These are phyloP conservation scores for Palythoa heliodiscus DNA, from an alignment of 92 coral and sea anemone genomes.

Conservation along the genomic window DNA sequence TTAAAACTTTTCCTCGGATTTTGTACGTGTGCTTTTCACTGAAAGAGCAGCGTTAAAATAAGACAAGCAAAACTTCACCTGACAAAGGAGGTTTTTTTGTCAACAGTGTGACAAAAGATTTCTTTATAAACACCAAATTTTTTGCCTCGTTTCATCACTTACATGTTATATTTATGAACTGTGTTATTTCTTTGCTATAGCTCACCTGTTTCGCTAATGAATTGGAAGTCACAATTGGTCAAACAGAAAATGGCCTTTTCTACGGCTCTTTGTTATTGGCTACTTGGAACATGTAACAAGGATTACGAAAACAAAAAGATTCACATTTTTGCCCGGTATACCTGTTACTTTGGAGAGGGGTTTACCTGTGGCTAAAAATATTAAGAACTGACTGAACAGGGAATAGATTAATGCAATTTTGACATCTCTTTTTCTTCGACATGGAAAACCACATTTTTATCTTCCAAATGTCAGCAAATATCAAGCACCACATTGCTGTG, in stretches of 20 bases:
- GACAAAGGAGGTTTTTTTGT: slow-evolving; percentile 50
- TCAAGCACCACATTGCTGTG: not conserved
- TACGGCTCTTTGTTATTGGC: slow-evolving; percentile 66
- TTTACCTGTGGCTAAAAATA: slow-evolving; percentile 30
- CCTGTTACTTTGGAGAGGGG: slow-evolving; percentile 52
- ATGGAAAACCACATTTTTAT: not conserved
- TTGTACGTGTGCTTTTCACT: slow-evolving; percentile 32
- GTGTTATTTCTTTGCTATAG: slow-evolving; percentile 58
- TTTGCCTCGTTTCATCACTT: slow-evolving; percentile 53
- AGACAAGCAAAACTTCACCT: slow-evolving; percentile 14
- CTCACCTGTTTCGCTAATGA: slow-evolving; percentile 76
- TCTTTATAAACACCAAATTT: slow-evolving; percentile 62
- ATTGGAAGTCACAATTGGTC: slow-evolving; percentile 69
- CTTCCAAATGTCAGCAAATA: not conserved
- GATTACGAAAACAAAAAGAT: slow-evolving; percentile 13
- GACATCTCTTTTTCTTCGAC: not conserved
- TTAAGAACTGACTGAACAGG: not conserved
- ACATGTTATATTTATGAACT: slow-evolving; percentile 84
- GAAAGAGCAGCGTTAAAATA: slow-evolving; percentile 15
- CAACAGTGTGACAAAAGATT: slow-evolving; percentile 80
- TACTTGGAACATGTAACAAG: slow-evolving; percentile 32
- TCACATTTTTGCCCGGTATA: slow-evolving; percentile 41
- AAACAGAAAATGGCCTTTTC: slow-evolving; percentile 65
- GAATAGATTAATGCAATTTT: not conserved
- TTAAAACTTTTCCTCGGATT: not conserved